A percentile compares a stretch with the other conserved stretches of the same genome.
Conservation (phyloP, 2,113 vertebrate genomes). For the Indicator maculatus region DNA sequence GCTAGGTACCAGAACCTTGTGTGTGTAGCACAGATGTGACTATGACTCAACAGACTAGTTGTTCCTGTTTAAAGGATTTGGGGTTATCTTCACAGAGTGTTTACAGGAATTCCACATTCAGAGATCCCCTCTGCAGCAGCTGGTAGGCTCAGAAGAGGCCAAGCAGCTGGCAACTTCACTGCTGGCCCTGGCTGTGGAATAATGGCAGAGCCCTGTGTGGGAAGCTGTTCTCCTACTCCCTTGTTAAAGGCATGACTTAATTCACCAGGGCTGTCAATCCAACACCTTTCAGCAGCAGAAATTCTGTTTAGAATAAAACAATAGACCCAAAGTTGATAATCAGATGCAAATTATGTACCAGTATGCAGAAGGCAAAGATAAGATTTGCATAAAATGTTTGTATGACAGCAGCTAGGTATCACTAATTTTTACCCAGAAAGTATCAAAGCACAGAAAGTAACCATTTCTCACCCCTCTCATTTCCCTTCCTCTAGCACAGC, state of each 20-base stretch:
- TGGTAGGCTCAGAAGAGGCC: background rate
- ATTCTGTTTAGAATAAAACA: slow-evolving; percentile 48
- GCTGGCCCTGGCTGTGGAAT: background rate
- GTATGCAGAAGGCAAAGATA: slow-evolving; percentile 36
- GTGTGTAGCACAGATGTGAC: background rate
- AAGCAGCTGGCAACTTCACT: background rate
- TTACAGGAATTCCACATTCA: background rate
- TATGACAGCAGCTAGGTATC: slow-evolving; percentile 18
- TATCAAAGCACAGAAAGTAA: background rate
- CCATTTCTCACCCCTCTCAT: background rate
- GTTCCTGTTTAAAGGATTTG: background rate
- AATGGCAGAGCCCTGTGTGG: background rate
- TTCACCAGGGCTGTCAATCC: slow-evolving; percentile 13
- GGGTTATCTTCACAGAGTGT: background rate
- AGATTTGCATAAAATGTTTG: slow-evolving; percentile 58
- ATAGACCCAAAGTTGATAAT: slow-evolving; percentile 33
- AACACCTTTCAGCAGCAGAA: slow-evolving; percentile 22
- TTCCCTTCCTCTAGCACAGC: background rate
- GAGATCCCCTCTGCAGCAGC: background rate
- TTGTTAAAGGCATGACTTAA: background rate
- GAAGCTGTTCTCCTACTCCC: background rate
- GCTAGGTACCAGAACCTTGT: background rate
- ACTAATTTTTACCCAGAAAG: slow-evolving; percentile 2
- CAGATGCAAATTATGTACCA: slow-evolving; percentile 49
- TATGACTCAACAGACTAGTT: background rate